Evolutionary conservation across 2,888 invertebrate species (phyloP).

Genomic region (Gymnosoma rotundatum): DNA sequence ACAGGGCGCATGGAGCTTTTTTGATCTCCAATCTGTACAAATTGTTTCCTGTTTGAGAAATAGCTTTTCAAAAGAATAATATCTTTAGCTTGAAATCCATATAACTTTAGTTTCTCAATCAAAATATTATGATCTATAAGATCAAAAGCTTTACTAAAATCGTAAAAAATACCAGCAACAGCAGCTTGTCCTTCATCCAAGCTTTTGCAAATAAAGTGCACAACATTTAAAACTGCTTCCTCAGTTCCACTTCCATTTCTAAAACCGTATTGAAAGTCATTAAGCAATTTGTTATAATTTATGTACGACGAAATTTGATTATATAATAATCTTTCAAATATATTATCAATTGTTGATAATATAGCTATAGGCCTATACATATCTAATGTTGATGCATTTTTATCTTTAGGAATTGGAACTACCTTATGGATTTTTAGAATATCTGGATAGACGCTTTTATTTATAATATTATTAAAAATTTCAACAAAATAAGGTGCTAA

Average conservation of each 20-base stretch:
- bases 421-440: slow-evolving; percentile 13
- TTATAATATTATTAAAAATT: background rate
- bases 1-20: background rate
- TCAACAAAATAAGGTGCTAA: slow-evolving; percentile 1
- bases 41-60: no score
- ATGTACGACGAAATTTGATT: background rate
- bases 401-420: background rate
- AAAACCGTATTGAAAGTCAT: slow-evolving; percentile 1
- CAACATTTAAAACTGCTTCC: background rate
- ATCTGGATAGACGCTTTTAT: background rate
- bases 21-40: no score
- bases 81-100: no score
- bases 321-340: slow-evolving; percentile 1
- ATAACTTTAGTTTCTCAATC: no score
- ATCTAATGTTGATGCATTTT: background rate
- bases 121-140: no score
- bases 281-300: background rate
- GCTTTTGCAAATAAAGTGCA: background rate
- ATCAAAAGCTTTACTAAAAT: no score
- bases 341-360: background rate
- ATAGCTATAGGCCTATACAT: slow-evolving; percentile 11
- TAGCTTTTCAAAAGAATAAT: no score
- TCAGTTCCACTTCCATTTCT: background rate
- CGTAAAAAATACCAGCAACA: no score
- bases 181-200: background rate